Conservation (phyloP, 2,888 invertebrate genomes). For the Cepaea hortensis region DNA sequence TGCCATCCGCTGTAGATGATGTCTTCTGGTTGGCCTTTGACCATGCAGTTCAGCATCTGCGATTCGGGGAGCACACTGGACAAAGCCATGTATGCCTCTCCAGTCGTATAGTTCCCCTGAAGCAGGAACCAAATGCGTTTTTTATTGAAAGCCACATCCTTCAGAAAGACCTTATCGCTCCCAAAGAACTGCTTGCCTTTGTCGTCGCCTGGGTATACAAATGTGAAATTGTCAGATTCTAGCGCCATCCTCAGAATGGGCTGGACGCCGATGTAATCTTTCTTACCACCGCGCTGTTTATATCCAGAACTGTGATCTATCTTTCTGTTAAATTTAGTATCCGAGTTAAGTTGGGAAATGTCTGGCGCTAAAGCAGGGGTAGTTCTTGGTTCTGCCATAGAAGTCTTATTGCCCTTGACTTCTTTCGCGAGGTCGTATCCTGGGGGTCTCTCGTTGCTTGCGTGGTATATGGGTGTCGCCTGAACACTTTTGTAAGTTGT, state of each 20-base stretch:
- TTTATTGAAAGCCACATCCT: not conserved
- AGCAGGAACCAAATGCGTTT: not conserved
- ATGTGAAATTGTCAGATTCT: not conserved
- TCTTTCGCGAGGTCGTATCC: no score
- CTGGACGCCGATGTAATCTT: not conserved
- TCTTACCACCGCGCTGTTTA: not conserved
- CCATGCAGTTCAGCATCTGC: not conserved
- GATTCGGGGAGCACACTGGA: not conserved
- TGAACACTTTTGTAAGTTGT: no score
- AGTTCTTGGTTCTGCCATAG: no score
- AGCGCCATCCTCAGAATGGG: not conserved
- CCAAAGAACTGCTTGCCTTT: not conserved
- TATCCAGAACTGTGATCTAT: not conserved
- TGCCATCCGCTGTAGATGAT: slow-evolving; percentile 4
- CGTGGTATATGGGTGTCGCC: no score
- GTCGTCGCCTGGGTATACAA: not conserved
- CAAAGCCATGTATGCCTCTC: not conserved
- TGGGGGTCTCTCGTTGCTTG: no score
- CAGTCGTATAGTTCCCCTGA: not conserved
- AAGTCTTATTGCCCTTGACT: no score
- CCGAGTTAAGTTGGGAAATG: no score
- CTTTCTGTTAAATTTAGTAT: no score
- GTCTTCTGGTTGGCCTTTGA: not conserved
- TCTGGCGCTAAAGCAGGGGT: no score
- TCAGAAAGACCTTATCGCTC: not conserved